A percentile compares a stretch with the other conserved stretches of the same genome.
These are phyloP conservation scores for Pogonophryne albipinna DNA, from an alignment of 2,797 vertebrate species.

Conservation along the genomic window DNA sequence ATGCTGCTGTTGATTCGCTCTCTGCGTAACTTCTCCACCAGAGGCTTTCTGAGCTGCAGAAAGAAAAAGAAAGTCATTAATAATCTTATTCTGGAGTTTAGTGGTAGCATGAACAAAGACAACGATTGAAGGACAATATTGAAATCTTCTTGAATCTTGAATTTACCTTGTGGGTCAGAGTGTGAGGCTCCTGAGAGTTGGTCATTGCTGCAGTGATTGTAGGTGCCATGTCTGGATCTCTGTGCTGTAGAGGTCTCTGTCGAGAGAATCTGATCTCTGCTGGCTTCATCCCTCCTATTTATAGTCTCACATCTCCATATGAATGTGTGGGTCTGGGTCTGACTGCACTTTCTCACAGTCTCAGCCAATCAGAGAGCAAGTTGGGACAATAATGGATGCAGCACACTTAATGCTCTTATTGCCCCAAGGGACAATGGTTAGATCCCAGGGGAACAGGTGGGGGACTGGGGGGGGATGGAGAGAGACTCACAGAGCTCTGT, in stretches of 20 bases:
- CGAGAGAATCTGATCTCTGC: constrained; percentile 54
- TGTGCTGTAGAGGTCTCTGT: constrained; percentile 74
- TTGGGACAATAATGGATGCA: too few relatives aligned
- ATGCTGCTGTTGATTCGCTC: constrained; percentile 80
- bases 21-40: constrained; percentile 87
- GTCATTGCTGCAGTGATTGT: constrained; percentile 59
- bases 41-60: constrained; percentile 45
- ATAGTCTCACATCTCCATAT: constrained; percentile 84
- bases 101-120: neutral
- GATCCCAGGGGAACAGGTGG: constrained; percentile 11
- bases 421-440: too few relatives aligned
- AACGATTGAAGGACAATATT: neutral
- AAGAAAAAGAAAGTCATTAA: constrained; percentile 38
- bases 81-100: too few relatives aligned
- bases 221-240: constrained; percentile 81
- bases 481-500: constrained; percentile 43
- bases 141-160: constrained; percentile 15
- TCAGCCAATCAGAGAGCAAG: too few relatives aligned
- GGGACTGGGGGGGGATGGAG: constrained; percentile 43
- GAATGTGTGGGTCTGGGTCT: constrained; percentile 48
- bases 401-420: too few relatives aligned
- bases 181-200: constrained; percentile 65
- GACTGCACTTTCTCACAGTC: too few relatives aligned
- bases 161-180: constrained; percentile 78
- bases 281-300: constrained; percentile 79